Evolutionary conservation across 2,888 invertebrate species (phyloP).

Genomic region (Drosophila paranaensis): DNA sequence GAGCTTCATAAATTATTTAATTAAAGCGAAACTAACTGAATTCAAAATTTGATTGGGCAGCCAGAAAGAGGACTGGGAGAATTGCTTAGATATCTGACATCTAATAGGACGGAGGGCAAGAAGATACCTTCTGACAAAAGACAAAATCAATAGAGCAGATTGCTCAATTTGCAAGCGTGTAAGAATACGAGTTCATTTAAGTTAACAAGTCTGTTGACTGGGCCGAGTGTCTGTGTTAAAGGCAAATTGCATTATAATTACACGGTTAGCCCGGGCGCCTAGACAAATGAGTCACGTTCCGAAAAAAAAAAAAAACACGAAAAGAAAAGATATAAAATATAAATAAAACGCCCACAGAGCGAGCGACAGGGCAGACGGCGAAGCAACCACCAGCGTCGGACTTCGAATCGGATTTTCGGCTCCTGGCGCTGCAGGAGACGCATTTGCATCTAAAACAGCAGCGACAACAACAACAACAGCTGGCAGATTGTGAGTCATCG

Average conservation of each 20-base stretch:
- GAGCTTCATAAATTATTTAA: conserved; percentile 7
- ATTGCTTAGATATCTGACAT: neutral
- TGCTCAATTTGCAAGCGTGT: neutral
- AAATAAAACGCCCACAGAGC: conserved; percentile 40
- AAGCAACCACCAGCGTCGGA: conserved; percentile 42
- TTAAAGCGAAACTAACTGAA: conserved; percentile 1
- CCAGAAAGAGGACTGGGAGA: neutral
- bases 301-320: neutral
- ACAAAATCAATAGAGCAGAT: neutral
- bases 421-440: conserved; percentile 68
- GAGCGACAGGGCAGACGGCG: conserved; percentile 25
- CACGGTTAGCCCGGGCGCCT: conserved; percentile 29
- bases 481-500: conserved; percentile 43
- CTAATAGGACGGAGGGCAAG: neutral
- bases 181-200: neutral
- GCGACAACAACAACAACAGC: conserved; percentile 8
- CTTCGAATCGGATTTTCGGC: conserved; percentile 17
- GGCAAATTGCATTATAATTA: conserved; percentile 21
- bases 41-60: neutral
- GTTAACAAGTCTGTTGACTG: neutral
- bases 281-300: conserved; percentile 42
- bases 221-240: conserved; percentile 13
- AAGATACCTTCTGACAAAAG: too few species aligned
- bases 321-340: conserved; percentile 2
- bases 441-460: conserved; percentile 57